phyloP scores from a whole-genome alignment of 92 coral and sea anemone genomes.

The Plumapathes pennacea region DNA sequence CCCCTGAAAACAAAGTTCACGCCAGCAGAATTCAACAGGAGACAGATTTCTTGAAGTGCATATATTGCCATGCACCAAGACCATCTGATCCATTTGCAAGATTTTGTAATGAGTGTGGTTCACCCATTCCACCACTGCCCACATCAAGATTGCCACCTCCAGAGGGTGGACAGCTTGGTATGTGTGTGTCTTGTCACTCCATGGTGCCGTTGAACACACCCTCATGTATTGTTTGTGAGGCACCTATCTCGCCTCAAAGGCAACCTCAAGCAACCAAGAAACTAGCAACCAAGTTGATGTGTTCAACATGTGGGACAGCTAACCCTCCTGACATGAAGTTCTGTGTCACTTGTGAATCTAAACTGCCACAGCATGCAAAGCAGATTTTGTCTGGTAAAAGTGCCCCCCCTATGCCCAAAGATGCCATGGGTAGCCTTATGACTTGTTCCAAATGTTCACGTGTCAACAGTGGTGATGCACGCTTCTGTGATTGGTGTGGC shows the following conservation, averaged over 20 bases:
- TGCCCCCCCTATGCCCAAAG: constrained; percentile 94
- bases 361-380: constrained; percentile 80
- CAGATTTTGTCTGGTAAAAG: constrained; percentile 74
- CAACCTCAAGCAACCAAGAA: constrained; percentile 86
- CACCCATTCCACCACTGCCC: constrained; percentile 86
- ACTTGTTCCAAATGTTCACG: constrained; percentile 94
- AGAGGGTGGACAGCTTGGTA: constrained; percentile 88
- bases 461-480: constrained; percentile 93
- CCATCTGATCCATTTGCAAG: constrained; percentile 98
- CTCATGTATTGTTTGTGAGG: constrained; percentile 87
- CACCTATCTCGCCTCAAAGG: constrained; percentile 92
- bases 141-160: constrained; percentile 90
- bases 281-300: constrained; percentile 74
- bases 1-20: constrained; percentile 66
- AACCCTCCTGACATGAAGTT: constrained; percentile 86
- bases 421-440: constrained; percentile 71
- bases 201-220: constrained; percentile 95
- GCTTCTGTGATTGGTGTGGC: constrained; percentile 99
- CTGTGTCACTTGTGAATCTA: constrained; percentile 90
- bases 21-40: constrained; percentile 66
- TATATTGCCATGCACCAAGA: constrained; percentile 93
- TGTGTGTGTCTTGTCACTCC: constrained; percentile 94
- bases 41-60: constrained; percentile 81
- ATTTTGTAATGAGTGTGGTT: constrained; percentile 93
- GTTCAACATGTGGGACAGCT: constrained; percentile 88